Conservation (phyloP, 2,797 vertebrate genomes). For the Pitangus sulphuratus region DNA sequence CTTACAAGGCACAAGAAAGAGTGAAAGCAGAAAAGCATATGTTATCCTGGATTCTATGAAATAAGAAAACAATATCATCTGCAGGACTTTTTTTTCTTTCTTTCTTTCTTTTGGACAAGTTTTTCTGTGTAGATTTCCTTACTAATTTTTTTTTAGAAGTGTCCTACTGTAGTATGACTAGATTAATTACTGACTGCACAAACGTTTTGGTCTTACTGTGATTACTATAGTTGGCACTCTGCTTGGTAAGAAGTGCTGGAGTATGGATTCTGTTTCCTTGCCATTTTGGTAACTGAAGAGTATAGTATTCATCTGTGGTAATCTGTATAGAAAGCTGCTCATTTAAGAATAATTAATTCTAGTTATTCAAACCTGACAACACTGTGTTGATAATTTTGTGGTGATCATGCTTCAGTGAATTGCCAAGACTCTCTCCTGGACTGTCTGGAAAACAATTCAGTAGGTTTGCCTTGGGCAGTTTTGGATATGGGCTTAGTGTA, state of each 20-base stretch:
- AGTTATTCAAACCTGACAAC: background rate
- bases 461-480: background rate
- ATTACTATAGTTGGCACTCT: background rate
- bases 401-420: background rate
- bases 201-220: accelerated
- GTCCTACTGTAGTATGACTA: background rate
- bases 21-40: background rate
- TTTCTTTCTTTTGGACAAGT: background rate
- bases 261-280: background rate
- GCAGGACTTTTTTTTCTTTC: background rate
- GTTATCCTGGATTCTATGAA: background rate
- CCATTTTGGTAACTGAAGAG: background rate
- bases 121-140: background rate
- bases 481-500: background rate
- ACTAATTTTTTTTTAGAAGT: background rate
- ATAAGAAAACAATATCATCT: background rate
- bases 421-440: background rate
- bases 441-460: background rate
- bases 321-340: background rate
- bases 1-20: background rate
- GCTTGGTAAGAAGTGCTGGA: background rate
- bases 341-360: background rate
- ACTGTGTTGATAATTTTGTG: background rate
- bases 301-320: background rate
- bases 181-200: background rate